Percentiles rank a stretch among this genome's conserved stretches.
phyloP scores from a whole-genome alignment of 1,140 invertebrate genomes.

The Drosophila kurseongensis region DNA sequence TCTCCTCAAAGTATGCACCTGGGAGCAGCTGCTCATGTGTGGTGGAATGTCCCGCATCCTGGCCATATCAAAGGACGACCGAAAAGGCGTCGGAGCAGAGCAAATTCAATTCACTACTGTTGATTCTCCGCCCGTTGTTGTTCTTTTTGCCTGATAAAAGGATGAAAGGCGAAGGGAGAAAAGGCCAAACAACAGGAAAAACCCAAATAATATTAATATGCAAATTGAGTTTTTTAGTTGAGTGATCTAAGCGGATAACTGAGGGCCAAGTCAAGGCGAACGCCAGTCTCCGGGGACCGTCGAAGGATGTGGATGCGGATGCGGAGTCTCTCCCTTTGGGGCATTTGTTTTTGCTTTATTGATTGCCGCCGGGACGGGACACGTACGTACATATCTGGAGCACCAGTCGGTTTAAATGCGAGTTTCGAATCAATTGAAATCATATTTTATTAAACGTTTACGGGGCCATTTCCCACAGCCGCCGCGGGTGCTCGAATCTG shows the following conservation, averaged over 20 bases:
- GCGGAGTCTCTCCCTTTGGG: constrained; percentile 30
- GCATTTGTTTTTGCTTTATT: constrained; percentile 69
- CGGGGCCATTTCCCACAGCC: constrained; percentile 72
- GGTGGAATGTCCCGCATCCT: constrained; percentile 2
- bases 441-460: constrained; percentile 83
- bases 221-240: constrained; percentile 84
- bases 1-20: constrained; percentile 54
- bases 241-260: constrained; percentile 84
- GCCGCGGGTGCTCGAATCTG: constrained; percentile 45
- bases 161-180: constrained; percentile 40
- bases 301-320: constrained; percentile 14
- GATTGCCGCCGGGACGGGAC: constrained; percentile 51
- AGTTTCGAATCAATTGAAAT: constrained; percentile 79
- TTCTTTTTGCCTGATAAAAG: constrained; percentile 71
- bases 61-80: constrained; percentile 70
- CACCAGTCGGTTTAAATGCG: constrained; percentile 67
- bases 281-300: constrained; percentile 34
- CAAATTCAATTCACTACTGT: constrained; percentile 81
- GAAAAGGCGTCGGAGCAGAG: constrained; percentile 75
- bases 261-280: constrained; percentile 49
- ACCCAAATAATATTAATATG: constrained; percentile 83
- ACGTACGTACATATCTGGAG: constrained; percentile 38
- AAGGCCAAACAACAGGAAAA: constrained; percentile 53
- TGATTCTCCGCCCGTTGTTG: constrained; percentile 64
- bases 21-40: constrained; percentile 50